Evolutionary conservation across 2,888 invertebrate genomes (phyloP).

Genomic region (Lepidonotus clava): DNA sequence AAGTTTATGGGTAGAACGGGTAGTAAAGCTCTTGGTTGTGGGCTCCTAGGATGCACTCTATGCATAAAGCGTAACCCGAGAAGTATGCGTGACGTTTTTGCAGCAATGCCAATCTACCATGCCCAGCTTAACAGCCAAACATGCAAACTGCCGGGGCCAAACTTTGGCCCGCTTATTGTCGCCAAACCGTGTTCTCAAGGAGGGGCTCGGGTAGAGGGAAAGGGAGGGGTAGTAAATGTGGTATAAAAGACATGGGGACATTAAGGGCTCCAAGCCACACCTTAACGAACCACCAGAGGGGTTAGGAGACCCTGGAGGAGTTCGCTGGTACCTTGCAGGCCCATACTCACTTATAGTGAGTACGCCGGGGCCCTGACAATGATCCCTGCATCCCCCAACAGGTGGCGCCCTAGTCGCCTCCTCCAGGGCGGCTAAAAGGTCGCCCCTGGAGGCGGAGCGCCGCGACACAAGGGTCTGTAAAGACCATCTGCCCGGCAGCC

Average conservation of each 20-base stretch:
- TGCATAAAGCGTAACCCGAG: too few relatives aligned
- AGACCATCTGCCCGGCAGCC: not conserved
- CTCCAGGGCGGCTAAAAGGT: not conserved
- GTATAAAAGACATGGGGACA: not conserved
- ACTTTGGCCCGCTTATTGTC: too few relatives aligned
- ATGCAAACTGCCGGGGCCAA: too few relatives aligned
- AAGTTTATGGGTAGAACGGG: too few relatives aligned
- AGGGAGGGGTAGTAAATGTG: too few relatives aligned
- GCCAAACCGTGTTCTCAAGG: not conserved
- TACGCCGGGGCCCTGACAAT: not conserved
- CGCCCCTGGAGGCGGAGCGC: not conserved
- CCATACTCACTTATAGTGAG: not conserved
- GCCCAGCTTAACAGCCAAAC: too few relatives aligned
- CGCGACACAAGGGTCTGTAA: not conserved
- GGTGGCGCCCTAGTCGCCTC: not conserved
- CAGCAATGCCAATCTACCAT: too few relatives aligned
- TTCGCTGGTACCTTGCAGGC: not conserved
- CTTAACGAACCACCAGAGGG: not conserved
- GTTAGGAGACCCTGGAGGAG: not conserved
- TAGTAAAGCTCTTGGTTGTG: too few relatives aligned
- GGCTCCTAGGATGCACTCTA: too few relatives aligned
- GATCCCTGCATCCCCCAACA: not conserved
- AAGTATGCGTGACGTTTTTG: too few relatives aligned
- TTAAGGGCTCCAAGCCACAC: not conserved
- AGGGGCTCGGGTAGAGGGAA: too few relatives aligned